These are phyloP conservation scores for Diplolepis rosae DNA, from an alignment of 2,888 invertebrate species.

Conservation along the genomic window DNA sequence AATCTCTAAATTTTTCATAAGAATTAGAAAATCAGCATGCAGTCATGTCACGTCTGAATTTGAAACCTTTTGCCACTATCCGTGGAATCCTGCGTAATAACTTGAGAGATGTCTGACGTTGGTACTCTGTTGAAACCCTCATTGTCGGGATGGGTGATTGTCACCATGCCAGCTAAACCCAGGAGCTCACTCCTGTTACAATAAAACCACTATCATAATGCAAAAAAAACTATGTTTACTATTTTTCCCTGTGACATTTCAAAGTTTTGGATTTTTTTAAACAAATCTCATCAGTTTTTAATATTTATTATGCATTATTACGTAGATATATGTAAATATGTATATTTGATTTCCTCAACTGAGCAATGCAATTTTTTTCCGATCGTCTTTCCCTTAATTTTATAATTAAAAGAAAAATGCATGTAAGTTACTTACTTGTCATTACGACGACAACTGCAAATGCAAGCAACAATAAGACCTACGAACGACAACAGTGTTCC, in stretches of 20 bases:
- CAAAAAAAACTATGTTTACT: constrained; percentile 27
- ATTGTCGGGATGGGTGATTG: constrained; percentile 80
- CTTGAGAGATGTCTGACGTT: constrained; percentile 60
- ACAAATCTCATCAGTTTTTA: background rate
- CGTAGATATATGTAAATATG: background rate
- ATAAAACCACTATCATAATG: constrained; percentile 55
- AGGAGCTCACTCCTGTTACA: constrained; percentile 80
- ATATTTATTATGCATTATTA: background rate
- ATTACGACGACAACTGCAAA: constrained; percentile 84
- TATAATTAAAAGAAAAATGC: background rate
- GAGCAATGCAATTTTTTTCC: background rate
- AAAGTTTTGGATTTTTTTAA: background rate
- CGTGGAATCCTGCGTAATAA: constrained; percentile 63
- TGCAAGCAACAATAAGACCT: constrained; percentile 79
- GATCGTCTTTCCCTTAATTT: background rate
- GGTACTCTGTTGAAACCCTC: constrained; percentile 67
- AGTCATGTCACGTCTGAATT: constrained; percentile 57
- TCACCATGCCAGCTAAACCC: constrained; percentile 84
- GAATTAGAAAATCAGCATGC: constrained; percentile 55
- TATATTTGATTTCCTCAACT: background rate
- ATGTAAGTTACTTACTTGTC: constrained; percentile 79
- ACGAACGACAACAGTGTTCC: constrained; percentile 74
- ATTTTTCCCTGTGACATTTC: background rate
- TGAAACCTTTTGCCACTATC: constrained; percentile 71
- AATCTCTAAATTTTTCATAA: constrained; percentile 29